These are phyloP conservation scores for Pectinophora gossypiella DNA, from an alignment of 1,140 invertebrate genomes.

Conservation along the genomic window DNA sequence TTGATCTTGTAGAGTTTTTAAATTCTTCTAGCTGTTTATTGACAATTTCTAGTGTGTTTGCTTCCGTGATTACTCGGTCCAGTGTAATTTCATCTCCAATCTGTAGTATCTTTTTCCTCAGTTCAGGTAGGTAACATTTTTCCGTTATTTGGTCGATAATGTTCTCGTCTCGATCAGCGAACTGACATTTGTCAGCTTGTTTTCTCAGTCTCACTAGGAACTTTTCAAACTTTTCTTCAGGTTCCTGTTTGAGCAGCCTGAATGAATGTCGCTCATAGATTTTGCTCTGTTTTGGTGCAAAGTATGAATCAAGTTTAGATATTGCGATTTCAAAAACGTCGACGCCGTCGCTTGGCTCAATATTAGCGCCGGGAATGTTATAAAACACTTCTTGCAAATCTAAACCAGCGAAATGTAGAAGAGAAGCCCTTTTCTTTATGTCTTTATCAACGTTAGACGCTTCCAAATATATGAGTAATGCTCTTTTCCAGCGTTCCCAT, in stretches of 20 bases:
- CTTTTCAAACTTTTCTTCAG: constrained; percentile 26
- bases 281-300: constrained; percentile 6
- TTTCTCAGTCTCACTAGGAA: constrained; percentile 24
- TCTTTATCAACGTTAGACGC: constrained; percentile 16
- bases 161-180: constrained; percentile 11
- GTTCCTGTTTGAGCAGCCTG: constrained; percentile 25
- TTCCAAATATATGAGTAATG: constrained; percentile 25
- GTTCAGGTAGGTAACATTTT: constrained; percentile 17
- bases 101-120: constrained; percentile 20
- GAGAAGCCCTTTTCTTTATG: constrained; percentile 20
- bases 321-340: constrained; percentile 13
- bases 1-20: background rate
- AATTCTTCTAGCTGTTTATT: background rate
- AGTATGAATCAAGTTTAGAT: constrained; percentile 14
- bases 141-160: constrained; percentile 26
- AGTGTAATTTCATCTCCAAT: constrained; percentile 16
- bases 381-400: constrained; percentile 21
- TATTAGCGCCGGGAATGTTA: constrained; percentile 20
- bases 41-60: constrained; percentile 12
- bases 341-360: constrained; percentile 1
- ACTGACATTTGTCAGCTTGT: constrained; percentile 29
- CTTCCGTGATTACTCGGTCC: constrained; percentile 14
- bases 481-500: constrained; percentile 32
- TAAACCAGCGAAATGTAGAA: constrained; percentile 21
- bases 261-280: constrained; percentile 31